Evolutionary conservation across 30 jellyfish, hydroid and myxozoan species (phyloP), one percentile per base, ranked within the genome.

Genomic region (Clytia hemisphaerica): DNA sequence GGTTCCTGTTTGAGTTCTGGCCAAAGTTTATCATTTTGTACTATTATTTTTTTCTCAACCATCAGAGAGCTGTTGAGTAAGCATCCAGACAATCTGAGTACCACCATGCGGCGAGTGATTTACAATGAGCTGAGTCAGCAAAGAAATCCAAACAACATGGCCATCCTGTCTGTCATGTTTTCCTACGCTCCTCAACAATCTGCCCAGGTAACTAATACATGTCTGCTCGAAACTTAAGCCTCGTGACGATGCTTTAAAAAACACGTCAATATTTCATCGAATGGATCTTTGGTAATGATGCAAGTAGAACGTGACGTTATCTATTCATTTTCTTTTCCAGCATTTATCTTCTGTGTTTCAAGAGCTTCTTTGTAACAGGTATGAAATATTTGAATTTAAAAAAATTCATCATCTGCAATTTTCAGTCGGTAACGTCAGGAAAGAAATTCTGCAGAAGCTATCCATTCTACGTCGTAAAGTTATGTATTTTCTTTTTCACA

Each of bases 61-160:
- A n/a, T n/a, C n/a, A 85, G 95, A 49, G 95, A 85, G 40, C 61
- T 85, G 21, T 81, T 85, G 47, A 72, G 72, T 67, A 93, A 85
- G 44, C 95, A 85, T 71, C 93, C 93, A 37, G 93, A 85, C 32
- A 85, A 85, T 53, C 79, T 85, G 31, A 93, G 93, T 22, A 85
- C 95, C 29, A 85, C 93, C 0, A 44, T 85, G 71, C 71, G 72
- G 29, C 95, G 77, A 55, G 95, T 85, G 4, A 77, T 85, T 33
- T 85, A 76, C 61, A 85, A 85, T 37, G 95, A 85, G 37, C 67
- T 85, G 26, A 72, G 93, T 30, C 95, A 85, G 61, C 95, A 85
- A 44, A 72, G 95, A 16, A 85, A 85, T 64, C 93, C 95, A 38
- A 85, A 85, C 79, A 85, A 85, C 77, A 85, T 85, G 95, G 63